Conservation (phyloP, 2,888 invertebrate species). For the Altica lythri region DNA sequence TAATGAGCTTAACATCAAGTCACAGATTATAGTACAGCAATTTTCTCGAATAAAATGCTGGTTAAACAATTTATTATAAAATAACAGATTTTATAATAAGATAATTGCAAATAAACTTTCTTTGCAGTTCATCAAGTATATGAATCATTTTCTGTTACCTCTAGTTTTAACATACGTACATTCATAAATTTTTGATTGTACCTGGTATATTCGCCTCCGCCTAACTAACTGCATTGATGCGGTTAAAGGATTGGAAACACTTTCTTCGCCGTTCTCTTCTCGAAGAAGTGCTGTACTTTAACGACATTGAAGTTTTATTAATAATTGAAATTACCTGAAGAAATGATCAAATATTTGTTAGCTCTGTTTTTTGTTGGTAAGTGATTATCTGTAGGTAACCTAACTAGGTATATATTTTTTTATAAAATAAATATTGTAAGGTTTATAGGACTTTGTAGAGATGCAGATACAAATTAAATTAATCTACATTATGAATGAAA, state of each 20-base stretch:
- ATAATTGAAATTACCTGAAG: not conserved
- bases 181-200: not conserved
- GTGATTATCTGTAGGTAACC: conserved; percentile 9
- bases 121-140: no score
- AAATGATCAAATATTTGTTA: conserved; percentile 20
- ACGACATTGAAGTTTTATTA: conserved; percentile 1
- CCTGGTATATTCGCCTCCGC: conserved; percentile 8
- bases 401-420: no score
- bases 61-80: no score
- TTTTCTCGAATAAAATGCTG: no score
- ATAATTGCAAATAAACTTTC: no score
- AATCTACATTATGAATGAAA: not conserved
- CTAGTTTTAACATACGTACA: no score
- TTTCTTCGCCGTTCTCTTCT: conserved; percentile 19
- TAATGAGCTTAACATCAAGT: no score
- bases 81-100: no score
- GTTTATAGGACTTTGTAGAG: not conserved
- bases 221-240: conserved; percentile 4
- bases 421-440: no score
- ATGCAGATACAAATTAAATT: not conserved
- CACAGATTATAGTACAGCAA: no score
- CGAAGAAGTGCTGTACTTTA: conserved; percentile 1
- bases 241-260: conserved; percentile 13
- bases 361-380: conserved; percentile 20
- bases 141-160: no score